Conservation (phyloP, 2,797 vertebrate species). For the Siniperca obscura region DNA sequence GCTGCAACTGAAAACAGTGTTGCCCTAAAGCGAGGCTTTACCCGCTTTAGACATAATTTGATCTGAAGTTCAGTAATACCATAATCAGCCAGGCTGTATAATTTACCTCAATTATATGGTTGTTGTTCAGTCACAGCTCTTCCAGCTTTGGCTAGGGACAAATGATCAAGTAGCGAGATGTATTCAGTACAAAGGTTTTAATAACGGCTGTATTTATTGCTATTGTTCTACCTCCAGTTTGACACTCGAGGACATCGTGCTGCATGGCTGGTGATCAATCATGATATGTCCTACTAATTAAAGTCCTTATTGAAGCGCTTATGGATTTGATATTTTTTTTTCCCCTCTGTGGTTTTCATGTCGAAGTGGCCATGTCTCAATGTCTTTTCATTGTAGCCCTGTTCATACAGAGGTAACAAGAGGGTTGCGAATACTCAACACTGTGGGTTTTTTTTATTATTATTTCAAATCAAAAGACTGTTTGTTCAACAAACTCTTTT, state of each 20-base stretch:
- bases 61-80: not conserved
- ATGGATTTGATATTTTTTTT: slow-evolving; percentile 17
- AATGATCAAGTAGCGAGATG: slow-evolving; percentile 18
- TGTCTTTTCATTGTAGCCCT: not conserved
- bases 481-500: not conserved
- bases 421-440: not conserved
- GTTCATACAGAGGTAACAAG: not conserved
- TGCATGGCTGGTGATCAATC: slow-evolving; percentile 43
- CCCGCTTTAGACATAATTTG: not conserved
- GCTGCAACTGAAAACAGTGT: not conserved
- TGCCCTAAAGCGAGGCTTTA: no score
- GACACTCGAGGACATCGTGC: slow-evolving; percentile 1
- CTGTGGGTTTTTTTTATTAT: not conserved
- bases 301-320: slow-evolving; percentile 31
- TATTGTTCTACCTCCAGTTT: slow-evolving; percentile 24
- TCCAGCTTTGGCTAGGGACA: not conserved
- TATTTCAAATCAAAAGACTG: not conserved
- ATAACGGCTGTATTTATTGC: slow-evolving; percentile 20
- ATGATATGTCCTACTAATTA: slow-evolving; percentile 50
- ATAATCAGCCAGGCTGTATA: slow-evolving; percentile 1
- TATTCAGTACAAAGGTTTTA: slow-evolving; percentile 17
- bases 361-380: not conserved
- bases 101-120: not conserved
- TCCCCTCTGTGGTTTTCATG: not conserved
- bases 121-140: slow-evolving; percentile 10